Base-by-base conservation (phyloP, 2,113 vertebrate genomes). In the Potamarius usumacintae region DNA sequence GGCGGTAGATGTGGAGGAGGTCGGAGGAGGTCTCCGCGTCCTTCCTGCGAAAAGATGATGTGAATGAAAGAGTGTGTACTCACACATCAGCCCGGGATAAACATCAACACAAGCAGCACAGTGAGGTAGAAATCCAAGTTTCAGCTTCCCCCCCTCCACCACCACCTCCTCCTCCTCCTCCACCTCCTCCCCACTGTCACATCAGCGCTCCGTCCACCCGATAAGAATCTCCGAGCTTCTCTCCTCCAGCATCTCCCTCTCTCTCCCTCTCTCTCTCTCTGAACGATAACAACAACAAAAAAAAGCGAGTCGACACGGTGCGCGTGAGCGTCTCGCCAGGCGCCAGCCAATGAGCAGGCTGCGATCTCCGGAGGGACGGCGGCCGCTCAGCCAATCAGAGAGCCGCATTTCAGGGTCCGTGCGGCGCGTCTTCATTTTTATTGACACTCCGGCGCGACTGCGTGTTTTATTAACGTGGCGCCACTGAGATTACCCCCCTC, bases 231-330 rank as follows among this genome's bases (percentile, higher is more conserved):
- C 90, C 89, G 91, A 90, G 90, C 91, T 4, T 42, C 42, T 42
- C 85, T 83, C 52, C 50, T 84, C 50, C 63, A 67, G 85, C 92
- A 89, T 91, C 91, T 91, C 90, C 88, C 92, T 90, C 88, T 88
- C 67, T 50, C 69, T n/a, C 52, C 34, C 85, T 86, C 85, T 67
- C 62, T 17, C 77, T 57, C 80, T 67, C 62, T 17, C 77, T 57
- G 74, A 88, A 90, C 34, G 69, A 85, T 85, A 90, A 93, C 92
- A 94, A 95, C 91, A 95, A 95, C 94, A 95, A 94, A 94, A 71
- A 71, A 80, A 60, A 93, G 92, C 90, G 85, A 90, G 88, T 88
- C 92, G 93, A 94, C 93, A 89, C 90, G 88, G 93, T 93, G 94
- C 91, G 92, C 92, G 92, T 92, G 93, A 86, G 91, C 90, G 93